Conservation (phyloP, 2,797 vertebrate species). For the Margarornis squamiger region DNA sequence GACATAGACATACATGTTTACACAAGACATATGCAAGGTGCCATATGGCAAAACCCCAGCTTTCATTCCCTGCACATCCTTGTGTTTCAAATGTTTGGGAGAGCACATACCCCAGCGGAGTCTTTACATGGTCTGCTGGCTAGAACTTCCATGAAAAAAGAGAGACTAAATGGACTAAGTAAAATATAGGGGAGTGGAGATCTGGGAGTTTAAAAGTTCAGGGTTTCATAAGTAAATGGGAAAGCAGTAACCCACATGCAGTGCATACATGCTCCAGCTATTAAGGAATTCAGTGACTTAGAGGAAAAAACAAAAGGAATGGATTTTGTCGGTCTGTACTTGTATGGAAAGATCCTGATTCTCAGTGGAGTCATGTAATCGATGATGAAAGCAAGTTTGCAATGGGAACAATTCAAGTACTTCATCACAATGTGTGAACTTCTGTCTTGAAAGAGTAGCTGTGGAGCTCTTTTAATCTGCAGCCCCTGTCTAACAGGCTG, state of each 20-base stretch:
- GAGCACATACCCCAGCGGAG: not conserved
- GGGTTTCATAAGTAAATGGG: constrained; percentile 20
- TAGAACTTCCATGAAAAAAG: constrained; percentile 21
- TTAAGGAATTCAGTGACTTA: not conserved
- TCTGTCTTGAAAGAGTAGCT: not conserved
- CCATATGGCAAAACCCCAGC: constrained; percentile 50
- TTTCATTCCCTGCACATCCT: constrained; percentile 35
- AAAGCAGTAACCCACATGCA: constrained; percentile 7
- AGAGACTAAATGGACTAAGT: constrained; percentile 12
- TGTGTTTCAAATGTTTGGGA: constrained; percentile 46
- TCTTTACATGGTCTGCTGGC: constrained; percentile 49
- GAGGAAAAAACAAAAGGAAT: not conserved
- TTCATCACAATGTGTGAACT: not conserved
- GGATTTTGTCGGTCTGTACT: not conserved
- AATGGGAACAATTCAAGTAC: not conserved
- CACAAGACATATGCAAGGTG: constrained; percentile 23
- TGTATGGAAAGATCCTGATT: not conserved
- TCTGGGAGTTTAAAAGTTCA: constrained; percentile 55
- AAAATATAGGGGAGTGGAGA: not conserved
- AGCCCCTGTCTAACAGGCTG: not conserved
- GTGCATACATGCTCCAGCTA: not conserved
- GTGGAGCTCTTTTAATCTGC: not conserved
- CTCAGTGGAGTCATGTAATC: not conserved
- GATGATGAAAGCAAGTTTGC: not conserved
- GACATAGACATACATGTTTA: not conserved